phyloP scores from a whole-genome alignment of 1,140 invertebrate species.

The Drosophila parabipectinata region DNA sequence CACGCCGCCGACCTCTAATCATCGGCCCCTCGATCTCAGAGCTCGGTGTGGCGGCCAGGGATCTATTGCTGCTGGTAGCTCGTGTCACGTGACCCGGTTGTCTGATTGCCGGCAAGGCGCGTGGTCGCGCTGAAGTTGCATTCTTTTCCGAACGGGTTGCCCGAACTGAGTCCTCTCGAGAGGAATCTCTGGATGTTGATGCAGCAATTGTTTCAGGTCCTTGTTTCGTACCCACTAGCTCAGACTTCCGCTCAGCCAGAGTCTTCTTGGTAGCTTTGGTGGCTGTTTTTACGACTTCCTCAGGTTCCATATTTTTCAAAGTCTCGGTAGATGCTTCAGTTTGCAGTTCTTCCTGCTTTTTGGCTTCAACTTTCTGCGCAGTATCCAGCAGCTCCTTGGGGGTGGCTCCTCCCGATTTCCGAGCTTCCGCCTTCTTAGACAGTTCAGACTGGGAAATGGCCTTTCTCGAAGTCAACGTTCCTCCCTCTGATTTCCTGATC shows the following conservation, averaged over 20 bases:
- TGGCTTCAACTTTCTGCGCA: neutral
- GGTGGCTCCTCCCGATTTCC: neutral
- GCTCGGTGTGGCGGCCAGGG: conserved; percentile 20
- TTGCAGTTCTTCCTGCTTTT: neutral
- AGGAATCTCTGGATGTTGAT: conserved; percentile 2
- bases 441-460: neutral
- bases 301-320: neutral
- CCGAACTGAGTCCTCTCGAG: neutral
- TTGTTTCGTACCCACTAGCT: neutral
- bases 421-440: neutral
- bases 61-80: conserved; percentile 27
- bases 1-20: neutral
- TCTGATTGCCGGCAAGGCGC: neutral
- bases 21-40: neutral
- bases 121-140: no score
- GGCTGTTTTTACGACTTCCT: neutral
- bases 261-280: neutral
- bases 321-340: neutral
- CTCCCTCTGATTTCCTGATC: neutral
- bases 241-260: neutral
- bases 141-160: neutral
- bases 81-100: conserved; percentile 16
- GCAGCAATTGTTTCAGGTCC: neutral
- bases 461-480: neutral
- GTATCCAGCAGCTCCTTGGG: no score